Percentiles rank a stretch among this genome's conserved stretches.
Evolutionary conservation across 2,888 invertebrate genomes (phyloP).

Genomic region (Clitarchus hookeri): DNA sequence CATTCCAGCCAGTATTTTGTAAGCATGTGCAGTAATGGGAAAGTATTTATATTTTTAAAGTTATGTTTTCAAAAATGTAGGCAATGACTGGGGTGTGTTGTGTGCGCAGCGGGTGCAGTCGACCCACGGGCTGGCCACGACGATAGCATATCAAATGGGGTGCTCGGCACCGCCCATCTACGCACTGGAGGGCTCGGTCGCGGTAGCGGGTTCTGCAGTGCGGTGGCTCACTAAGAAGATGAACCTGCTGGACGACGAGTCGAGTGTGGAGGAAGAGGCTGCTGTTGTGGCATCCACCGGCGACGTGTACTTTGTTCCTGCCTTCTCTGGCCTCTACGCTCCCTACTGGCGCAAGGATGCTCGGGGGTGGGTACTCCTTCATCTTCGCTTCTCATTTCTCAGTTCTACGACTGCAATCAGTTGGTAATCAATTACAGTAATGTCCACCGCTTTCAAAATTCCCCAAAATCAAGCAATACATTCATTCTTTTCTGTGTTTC

Average conservation of each 20-base stretch:
- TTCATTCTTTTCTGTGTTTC: too few relatives aligned
- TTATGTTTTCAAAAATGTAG: too few relatives aligned
- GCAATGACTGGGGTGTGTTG: too few relatives aligned
- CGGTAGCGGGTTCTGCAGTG: constrained; percentile 89
- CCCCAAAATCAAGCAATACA: too few relatives aligned
- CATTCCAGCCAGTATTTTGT: too few relatives aligned
- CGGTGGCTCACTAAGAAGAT: constrained; percentile 94
- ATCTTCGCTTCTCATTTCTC: too few relatives aligned
- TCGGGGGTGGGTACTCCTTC: constrained; percentile 68
- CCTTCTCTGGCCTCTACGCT: constrained; percentile 95
- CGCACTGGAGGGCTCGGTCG: constrained; percentile 96
- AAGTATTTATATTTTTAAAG: too few relatives aligned
- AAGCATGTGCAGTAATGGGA: too few relatives aligned
- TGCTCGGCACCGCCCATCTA: constrained; percentile 78
- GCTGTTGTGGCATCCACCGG: constrained; percentile 83
- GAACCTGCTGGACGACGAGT: constrained; percentile 76
- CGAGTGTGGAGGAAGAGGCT: constrained; percentile 71
- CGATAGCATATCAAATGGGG: constrained; percentile 90
- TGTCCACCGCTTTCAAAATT: too few relatives aligned
- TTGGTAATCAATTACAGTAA: too few relatives aligned
- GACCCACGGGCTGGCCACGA: constrained; percentile 84
- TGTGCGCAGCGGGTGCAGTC: constrained; percentile 74
- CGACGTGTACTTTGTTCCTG: constrained; percentile 98
- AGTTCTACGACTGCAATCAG: too few relatives aligned
- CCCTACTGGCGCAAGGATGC: constrained; percentile 99